Percentiles rank a stretch among this genome's conserved stretches.
phyloP scores from a whole-genome alignment of 2,797 vertebrate genomes.

The Lemur catta region DNA sequence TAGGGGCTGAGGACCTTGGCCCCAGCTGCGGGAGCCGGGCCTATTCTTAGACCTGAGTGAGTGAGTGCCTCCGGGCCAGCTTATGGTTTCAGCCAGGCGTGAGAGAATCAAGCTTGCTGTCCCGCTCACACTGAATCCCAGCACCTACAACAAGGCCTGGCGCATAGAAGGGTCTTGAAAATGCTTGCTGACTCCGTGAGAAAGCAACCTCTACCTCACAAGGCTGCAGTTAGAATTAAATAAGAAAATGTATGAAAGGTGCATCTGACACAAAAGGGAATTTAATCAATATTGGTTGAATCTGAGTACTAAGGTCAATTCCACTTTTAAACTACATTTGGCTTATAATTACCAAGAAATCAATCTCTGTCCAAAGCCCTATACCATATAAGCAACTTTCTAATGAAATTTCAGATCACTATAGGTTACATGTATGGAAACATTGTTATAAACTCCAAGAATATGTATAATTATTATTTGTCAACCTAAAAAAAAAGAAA shows the following conservation, averaged over 20 bases:
- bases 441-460: not conserved
- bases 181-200: not conserved
- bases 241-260: not conserved
- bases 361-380: not conserved
- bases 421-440: not conserved
- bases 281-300: not conserved
- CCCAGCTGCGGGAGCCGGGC: not conserved
- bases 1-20: not conserved
- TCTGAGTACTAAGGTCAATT: not conserved
- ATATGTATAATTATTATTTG: not conserved
- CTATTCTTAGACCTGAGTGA: not conserved
- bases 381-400: not conserved
- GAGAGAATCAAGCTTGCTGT: too few species aligned
- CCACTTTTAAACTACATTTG: not conserved
- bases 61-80: not conserved
- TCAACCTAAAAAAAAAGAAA: not conserved
- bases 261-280: not conserved
- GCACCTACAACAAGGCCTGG: not conserved
- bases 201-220: not conserved
- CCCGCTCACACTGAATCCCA: not conserved
- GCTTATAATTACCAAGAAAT: constrained; percentile 30
- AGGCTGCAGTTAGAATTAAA: not conserved
- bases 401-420: not conserved
- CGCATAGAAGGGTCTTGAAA: not conserved
- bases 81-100: too few species aligned